A percentile compares a stretch with the other conserved stretches of the same genome.
These are phyloP conservation scores for Prunella strophiata DNA, from an alignment of 2,797 vertebrate genomes.

Conservation along the genomic window DNA sequence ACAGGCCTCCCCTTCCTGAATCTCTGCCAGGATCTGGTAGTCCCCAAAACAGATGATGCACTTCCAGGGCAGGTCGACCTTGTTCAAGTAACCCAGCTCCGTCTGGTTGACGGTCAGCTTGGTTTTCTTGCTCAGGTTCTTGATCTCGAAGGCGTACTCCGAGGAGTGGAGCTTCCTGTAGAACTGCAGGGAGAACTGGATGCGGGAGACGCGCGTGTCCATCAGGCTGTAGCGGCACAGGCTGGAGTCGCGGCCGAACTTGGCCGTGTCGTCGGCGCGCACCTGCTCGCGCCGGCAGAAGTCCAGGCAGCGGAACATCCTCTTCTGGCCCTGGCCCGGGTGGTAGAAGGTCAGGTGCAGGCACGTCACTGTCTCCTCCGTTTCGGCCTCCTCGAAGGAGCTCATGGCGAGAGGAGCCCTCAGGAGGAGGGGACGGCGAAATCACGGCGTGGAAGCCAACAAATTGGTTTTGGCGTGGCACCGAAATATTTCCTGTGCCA, in stretches of 20 bases:
- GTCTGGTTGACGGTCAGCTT: constrained; percentile 77
- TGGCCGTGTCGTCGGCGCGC: constrained; percentile 77
- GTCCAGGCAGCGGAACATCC: constrained; percentile 77
- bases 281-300: constrained; percentile 67
- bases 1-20: constrained; percentile 82
- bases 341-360: constrained; percentile 87
- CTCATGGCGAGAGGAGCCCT: constrained; percentile 26
- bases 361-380: constrained; percentile 85
- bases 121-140: constrained; percentile 90
- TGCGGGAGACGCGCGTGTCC: constrained; percentile 84
- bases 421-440: neutral
- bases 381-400: constrained; percentile 78
- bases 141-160: constrained; percentile 82
- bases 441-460: neutral
- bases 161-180: constrained; percentile 78
- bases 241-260: constrained; percentile 83
- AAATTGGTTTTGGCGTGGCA: rapidly evolving
- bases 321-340: constrained; percentile 75
- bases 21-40: constrained; percentile 84
- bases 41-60: constrained; percentile 85
- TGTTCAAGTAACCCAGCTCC: constrained; percentile 84
- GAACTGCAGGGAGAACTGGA: constrained; percentile 85
- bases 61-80: constrained; percentile 80
- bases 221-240: constrained; percentile 80
- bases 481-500: neutral